Base-by-base conservation (phyloP, 2,797 vertebrate species). In the Eleutherodactylus coqui region DNA sequence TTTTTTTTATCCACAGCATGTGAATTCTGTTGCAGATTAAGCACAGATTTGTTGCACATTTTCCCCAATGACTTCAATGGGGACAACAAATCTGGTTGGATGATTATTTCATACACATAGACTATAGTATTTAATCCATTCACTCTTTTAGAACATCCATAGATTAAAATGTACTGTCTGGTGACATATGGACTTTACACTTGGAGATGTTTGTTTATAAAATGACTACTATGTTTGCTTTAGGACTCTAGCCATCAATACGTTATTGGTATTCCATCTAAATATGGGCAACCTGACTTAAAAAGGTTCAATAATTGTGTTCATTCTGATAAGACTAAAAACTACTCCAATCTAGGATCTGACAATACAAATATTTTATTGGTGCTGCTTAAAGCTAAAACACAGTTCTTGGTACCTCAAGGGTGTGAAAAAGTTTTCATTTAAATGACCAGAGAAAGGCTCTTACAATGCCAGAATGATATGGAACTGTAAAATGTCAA, bases 371-470 rank as follows among this genome's bases (percentile, higher is more conserved):
- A 85, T 85, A 73, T 79, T 85, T 79, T 64, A 32, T 47, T 38
- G 51, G 21, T 64, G 69, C 36, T 86, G 67, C 78, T 75, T 80
- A 72, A 34, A 85, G 62, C 49, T 70, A 36, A 62, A 84, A 84
- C 77, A 84, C 64, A 67, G 49, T 55, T 53, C 60, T 80, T 80
- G 77, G 43, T 79, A 85, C 79, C 47, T 70, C 64, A 43, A 62
- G 69, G 84, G 84, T 75, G 41, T 80, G 41, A 80, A 80, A 85
- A 6, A 47, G 32, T 80, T 81, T 81, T 81, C 19, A 81, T 86
- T 86, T 75, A 75, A 75, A 81, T n/a, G 43, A 81, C 51, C 43
- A 81, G 47, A 79, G 43, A 81, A 64, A 49, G 38, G 14, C n/a
- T 81, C 72, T 75, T 27, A 86, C 76, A 79, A 80, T 86, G 38